A percentile compares a stretch with the other conserved stretches of the same genome.
phyloP scores from a whole-genome alignment of 2,888 invertebrate genomes.

The Dascillus cervinus region DNA sequence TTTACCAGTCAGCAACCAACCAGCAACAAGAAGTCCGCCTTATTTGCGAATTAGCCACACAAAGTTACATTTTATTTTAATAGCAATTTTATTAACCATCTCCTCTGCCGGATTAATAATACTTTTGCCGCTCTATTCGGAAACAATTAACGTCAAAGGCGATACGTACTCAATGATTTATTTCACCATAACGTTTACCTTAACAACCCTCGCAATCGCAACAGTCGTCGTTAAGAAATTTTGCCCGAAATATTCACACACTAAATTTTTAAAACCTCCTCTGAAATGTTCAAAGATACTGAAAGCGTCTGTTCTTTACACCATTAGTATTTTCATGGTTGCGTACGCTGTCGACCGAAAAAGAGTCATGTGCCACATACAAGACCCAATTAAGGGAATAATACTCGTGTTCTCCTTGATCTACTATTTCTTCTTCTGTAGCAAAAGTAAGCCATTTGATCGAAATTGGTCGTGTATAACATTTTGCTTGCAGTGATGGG shows the following conservation, averaged over 20 bases:
- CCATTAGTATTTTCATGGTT: constrained; percentile 43
- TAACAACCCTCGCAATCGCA: constrained; percentile 26
- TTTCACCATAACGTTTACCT: constrained; percentile 29
- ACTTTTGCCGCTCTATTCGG: constrained; percentile 46
- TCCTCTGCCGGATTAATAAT: constrained; percentile 46
- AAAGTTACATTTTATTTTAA: constrained; percentile 43
- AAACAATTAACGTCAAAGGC: constrained; percentile 33
- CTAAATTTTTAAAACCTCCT: constrained; percentile 31
- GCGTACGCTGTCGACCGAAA: constrained; percentile 47
- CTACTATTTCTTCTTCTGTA: constrained; percentile 53
- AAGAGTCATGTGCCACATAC: constrained; percentile 52
- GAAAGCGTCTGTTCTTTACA: constrained; percentile 42
- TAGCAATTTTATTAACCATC: constrained; percentile 40
- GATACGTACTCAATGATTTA: constrained; percentile 34
- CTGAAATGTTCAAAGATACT: constrained; percentile 39
- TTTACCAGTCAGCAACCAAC: constrained; percentile 30
- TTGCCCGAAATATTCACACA: constrained; percentile 25
- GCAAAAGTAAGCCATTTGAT: constrained; percentile 45
- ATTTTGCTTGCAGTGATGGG: constrained; percentile 46
- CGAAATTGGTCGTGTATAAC: no score
- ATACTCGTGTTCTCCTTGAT: constrained; percentile 49
- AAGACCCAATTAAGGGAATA: constrained; percentile 54
- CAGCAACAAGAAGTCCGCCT: constrained; percentile 23
- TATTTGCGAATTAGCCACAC: constrained; percentile 30
- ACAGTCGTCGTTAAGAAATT: constrained; percentile 28